These are phyloP conservation scores for Phylloscopus trochilus DNA, from an alignment of 2,113 vertebrate genomes.

Conservation along the genomic window DNA sequence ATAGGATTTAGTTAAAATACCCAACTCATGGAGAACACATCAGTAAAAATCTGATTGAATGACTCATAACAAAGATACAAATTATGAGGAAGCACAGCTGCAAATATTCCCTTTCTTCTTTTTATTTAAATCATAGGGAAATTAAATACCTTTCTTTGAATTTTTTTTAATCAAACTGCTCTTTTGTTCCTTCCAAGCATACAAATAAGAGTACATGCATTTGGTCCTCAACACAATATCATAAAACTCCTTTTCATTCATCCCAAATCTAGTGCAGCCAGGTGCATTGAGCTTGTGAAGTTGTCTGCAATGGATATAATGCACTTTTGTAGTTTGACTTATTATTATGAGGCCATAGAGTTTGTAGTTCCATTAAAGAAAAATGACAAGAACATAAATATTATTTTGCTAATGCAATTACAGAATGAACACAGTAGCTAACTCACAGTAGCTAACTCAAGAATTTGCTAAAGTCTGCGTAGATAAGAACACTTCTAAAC, in stretches of 20 bases:
- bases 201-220: neutral
- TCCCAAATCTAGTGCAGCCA: neutral
- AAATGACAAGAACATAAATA: neutral
- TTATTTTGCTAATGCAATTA: neutral
- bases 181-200: neutral
- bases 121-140: neutral
- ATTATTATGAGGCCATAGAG: neutral
- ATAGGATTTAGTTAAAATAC: neutral
- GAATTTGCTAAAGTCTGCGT: neutral
- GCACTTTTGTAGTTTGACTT: neutral
- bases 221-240: neutral
- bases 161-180: neutral
- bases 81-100: neutral
- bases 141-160: neutral
- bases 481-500: neutral
- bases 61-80: neutral
- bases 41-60: neutral
- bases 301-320: neutral
- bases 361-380: neutral
- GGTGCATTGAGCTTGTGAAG: neutral
- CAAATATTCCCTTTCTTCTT: neutral
- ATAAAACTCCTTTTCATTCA: neutral
- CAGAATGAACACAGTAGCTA: neutral
- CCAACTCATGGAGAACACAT: neutral
- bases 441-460: neutral